A percentile compares a stretch with the other conserved stretches of the same genome.
Conservation (phyloP, 35 echinoderm and acorn worm genomes). For the Ophioderma brevispina region DNA sequence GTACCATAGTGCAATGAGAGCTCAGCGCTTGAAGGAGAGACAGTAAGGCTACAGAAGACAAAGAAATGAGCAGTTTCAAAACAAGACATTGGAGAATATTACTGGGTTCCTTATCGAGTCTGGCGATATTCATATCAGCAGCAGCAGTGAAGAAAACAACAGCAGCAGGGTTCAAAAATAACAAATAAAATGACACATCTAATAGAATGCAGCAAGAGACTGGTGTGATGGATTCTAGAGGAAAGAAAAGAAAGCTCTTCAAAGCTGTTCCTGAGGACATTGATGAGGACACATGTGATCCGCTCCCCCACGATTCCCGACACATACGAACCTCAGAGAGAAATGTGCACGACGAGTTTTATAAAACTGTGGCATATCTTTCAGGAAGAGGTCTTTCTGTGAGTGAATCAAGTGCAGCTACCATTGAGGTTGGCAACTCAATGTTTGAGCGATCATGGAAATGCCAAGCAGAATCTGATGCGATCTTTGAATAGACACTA, state of each 20-base stretch:
- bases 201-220: not conserved
- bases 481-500: not conserved
- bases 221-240: not conserved
- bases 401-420: not conserved
- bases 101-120: not conserved
- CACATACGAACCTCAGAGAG: not conserved
- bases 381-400: conserved; percentile 11
- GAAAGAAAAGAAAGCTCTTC: conserved; percentile 9
- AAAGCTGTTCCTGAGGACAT: not conserved
- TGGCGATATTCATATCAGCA: not conserved
- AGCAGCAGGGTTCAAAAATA: too few relatives aligned
- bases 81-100: too few relatives aligned
- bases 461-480: not conserved
- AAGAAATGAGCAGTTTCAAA: too few relatives aligned
- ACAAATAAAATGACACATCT: not conserved
- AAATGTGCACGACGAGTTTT: conserved; percentile 8
- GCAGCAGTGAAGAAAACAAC: not conserved
- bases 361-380: not conserved
- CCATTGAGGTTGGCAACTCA: not conserved
- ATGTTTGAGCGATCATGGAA: not conserved
- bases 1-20: too few relatives aligned
- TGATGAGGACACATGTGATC: not conserved
- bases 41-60: too few relatives aligned
- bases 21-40: too few relatives aligned
- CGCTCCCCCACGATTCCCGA: not conserved